Evolutionary conservation across 2,113 vertebrate species (phyloP), one percentile per base, ranked within the genome.

Genomic region (Nansenia antarctica): DNA sequence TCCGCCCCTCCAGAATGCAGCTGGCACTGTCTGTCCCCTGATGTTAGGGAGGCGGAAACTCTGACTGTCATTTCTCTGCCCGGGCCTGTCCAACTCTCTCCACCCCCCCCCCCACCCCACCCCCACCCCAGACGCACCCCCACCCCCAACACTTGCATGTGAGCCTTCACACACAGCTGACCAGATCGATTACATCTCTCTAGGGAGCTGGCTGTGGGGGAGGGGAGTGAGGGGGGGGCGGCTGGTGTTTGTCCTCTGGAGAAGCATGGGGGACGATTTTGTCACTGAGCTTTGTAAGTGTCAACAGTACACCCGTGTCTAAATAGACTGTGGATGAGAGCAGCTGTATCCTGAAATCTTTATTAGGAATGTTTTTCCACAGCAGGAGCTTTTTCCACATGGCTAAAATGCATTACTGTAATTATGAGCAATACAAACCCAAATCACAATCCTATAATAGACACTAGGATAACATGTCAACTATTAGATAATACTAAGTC

Each of bases 121-220:
- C 8, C 45, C 45, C 49, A 11, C 31, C 54, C 24, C 18, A 63
- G 9, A 26, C 11, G 2, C 11, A 34, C 26, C 29, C n/a, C n/a
- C 29, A 39, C 62, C 55, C 20, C n/a, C n/a, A n/a, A 37, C 11
- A 62, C 24, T 45, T 63, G 37, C 74, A 76, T 30, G 29, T 65
- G 52, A 5, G 3, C 6, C 3, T 14, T 35, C 39, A 9, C 42
- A 47, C 42, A 3, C 42, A 47, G 58, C 31, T 9, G 11, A 1
- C 12, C 9, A 32, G 74, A 81, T 80, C 65, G 15, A 72, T 85
- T 85, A 80, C 79, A 76, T 18, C 59, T 59, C 60, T 55, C 52
- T 45, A 35, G 65, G 77, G 55, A 20, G 20, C 54, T 69, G 30
- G 31, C 1, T 32, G 20, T 32, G 20, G 27, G 2, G 54, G 14